phyloP scores from a whole-genome alignment of 2,797 vertebrate species.

The Valencia hispanica region DNA sequence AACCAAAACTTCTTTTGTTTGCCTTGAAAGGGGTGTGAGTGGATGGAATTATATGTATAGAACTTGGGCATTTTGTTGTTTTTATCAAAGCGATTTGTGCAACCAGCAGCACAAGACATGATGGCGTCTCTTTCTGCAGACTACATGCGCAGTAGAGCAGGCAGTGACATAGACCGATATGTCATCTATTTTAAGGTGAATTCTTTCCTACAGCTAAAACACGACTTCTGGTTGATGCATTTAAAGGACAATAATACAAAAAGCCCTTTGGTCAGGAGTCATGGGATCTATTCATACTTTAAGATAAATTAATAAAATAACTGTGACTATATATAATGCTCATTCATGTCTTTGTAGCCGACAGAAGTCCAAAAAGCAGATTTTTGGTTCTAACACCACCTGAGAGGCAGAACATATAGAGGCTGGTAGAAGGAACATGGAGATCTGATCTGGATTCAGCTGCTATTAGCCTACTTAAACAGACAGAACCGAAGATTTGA shows the following conservation, averaged over 20 bases:
- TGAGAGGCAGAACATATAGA: constrained; percentile 17
- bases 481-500: too few species aligned
- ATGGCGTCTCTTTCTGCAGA: too few species aligned
- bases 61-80: too few species aligned
- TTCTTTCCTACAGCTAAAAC: not conserved
- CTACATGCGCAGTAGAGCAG: too few species aligned
- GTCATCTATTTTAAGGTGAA: not conserved
- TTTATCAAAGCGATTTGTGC: too few species aligned
- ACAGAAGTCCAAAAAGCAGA: constrained; percentile 20
- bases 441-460: constrained; percentile 29
- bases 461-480: not conserved
- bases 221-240: not conserved
- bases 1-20: too few species aligned
- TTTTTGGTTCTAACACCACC: constrained; percentile 14
- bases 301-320: not conserved
- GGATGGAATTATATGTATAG: too few species aligned
- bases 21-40: too few species aligned
- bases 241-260: not conserved
- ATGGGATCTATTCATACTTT: not conserved
- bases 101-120: too few species aligned
- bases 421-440: constrained; percentile 15
- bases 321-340: not conserved
- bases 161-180: too few species aligned
- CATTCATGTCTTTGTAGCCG: not conserved
- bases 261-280: too few species aligned